phyloP scores from a whole-genome alignment of 2,797 vertebrate genomes.

The Otolemur crassicaudatus region DNA sequence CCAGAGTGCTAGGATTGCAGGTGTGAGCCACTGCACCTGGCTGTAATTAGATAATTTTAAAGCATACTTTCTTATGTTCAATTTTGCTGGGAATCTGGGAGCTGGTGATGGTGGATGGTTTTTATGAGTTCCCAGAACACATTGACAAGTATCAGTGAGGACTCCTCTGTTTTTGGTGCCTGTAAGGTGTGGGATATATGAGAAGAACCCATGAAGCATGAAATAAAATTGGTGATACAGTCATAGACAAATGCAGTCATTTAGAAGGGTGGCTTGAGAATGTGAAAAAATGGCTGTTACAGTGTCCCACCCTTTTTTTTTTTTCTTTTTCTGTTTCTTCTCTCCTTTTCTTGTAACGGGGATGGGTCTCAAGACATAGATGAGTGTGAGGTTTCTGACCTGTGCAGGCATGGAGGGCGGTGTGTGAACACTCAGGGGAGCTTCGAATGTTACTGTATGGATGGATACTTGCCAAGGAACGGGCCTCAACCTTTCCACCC shows the following conservation, averaged over 20 bases:
- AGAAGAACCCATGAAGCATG: not conserved
- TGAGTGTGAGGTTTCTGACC: constrained; percentile 90
- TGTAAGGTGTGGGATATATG: not conserved
- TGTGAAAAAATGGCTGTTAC: not conserved
- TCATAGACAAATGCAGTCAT: not conserved
- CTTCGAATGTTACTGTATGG: constrained; percentile 92
- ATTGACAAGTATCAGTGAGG: not conserved
- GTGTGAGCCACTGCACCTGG: not conserved
- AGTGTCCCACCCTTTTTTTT: no score
- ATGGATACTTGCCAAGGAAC: constrained; percentile 89
- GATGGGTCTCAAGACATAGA: constrained; percentile 90
- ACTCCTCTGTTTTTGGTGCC: not conserved
- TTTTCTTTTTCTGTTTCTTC: not conserved
- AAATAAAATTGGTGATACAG: not conserved
- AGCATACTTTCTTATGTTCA: not conserved
- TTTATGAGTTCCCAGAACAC: constrained; percentile 24
- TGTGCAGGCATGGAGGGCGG: constrained; percentile 90
- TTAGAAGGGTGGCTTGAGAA: not conserved
- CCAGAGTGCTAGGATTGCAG: not conserved
- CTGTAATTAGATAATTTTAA: no score
- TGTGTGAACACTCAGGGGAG: constrained; percentile 92
- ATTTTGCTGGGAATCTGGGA: not conserved
- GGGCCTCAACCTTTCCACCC: constrained; percentile 89
- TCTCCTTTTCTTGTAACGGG: constrained; percentile 26
- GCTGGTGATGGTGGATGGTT: not conserved